Evolutionary conservation across 2,888 invertebrate genomes (phyloP), one percentile per base, ranked within the genome.

Genomic region (Tetramorium bicarinatum): DNA sequence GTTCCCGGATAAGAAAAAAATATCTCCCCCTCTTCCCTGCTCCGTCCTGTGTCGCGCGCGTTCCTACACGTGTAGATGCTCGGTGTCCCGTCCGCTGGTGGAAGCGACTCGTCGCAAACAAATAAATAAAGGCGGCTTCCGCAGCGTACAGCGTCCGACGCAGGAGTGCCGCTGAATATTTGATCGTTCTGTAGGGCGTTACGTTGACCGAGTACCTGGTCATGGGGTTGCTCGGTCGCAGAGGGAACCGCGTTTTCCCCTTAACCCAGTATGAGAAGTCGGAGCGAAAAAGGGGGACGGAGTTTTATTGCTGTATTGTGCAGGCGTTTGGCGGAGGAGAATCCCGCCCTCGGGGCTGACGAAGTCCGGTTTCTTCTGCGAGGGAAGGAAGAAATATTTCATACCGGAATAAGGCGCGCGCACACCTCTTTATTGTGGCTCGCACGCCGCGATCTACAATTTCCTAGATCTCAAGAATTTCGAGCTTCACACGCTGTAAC

Each of bases 121-220:
- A 92, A 93, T 91, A 90, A 92, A 93, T 92, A 93, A 93, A 90
- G 84, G 56, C 64, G 72, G 74, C n/a, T 75, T 62, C 66, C 61
- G 44, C 82, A 21, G 64, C 21, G 72, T 7, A 18, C 29, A 64
- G 38, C 44, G 49, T 52, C 41, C 59, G 74, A 66, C 71, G 81
- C 84, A 86, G 83, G 76, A 87, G 82, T 74, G 85, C 83, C 71
- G 71, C 85, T 91, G 88, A 91, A 91, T 91, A 91, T 91, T 91
- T 89, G 86, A 91, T 88, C 85, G 86, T 82, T 87, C 82, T 64
- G 82, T 83, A 83, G 74, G 84, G 85, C 89, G 89, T 85, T 88
- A 89, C 85, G 87, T 88, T 89, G 89, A 88, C 89, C 87, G 88
- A 88, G 85, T 84, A 84, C 86, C 85, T 86, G 84, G 82, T 85